Percentiles rank a stretch among this genome's conserved stretches.
Evolutionary conservation across 2,888 invertebrate genomes (phyloP).

Genomic region (Spialia ferax): DNA sequence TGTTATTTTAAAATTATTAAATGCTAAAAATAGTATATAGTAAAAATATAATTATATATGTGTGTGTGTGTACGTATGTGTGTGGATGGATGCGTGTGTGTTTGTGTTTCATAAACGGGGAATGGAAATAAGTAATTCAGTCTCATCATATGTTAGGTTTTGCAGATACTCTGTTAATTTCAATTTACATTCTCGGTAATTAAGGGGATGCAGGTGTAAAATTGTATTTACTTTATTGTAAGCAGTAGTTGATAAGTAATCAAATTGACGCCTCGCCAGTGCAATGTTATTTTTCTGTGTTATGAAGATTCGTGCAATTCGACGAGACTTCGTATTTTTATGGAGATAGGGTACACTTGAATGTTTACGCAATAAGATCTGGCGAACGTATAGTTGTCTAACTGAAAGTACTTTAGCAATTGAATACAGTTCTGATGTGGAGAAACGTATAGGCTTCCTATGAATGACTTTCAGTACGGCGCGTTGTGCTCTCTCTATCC

Average conservation of each 20-base stretch:
- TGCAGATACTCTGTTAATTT: not conserved
- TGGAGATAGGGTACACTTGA: not conserved
- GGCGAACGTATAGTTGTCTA: not conserved
- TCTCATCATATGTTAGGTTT: constrained; percentile 8
- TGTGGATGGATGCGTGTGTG: too few relatives aligned
- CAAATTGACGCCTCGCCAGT: not conserved
- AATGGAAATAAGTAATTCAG: not conserved
- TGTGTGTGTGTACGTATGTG: too few relatives aligned
- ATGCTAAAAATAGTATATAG: too few relatives aligned
- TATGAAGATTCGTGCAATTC: not conserved
- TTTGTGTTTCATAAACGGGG: not conserved
- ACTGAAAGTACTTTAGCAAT: not conserved
- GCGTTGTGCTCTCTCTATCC: not conserved
- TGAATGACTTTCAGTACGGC: not conserved
- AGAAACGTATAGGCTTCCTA: not conserved
- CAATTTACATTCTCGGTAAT: not conserved
- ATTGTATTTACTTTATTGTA: not conserved
- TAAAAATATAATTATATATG: too few relatives aligned
- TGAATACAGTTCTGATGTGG: not conserved
- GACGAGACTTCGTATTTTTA: not conserved
- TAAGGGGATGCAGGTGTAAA: not conserved
- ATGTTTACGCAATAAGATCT: not conserved
- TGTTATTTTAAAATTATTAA: too few relatives aligned
- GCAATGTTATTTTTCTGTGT: too few relatives aligned
- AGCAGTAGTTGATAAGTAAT: not conserved